A percentile compares a stretch with the other conserved stretches of the same genome.
Evolutionary conservation across 2,797 vertebrate species (phyloP).

Genomic region (Crocodylus rhombifer): DNA sequence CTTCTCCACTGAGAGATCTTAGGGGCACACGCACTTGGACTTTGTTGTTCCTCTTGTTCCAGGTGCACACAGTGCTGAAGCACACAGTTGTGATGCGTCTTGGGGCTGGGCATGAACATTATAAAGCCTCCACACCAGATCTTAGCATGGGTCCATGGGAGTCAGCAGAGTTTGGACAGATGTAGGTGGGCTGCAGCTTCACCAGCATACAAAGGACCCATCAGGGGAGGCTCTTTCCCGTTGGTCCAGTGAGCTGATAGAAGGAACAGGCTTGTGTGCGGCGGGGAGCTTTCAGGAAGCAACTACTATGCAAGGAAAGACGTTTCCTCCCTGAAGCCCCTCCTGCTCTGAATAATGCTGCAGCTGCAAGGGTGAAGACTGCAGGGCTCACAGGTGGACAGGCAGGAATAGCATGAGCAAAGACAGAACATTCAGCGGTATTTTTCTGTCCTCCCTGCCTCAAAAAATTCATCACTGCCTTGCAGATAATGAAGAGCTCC

Average conservation of each 20-base stretch:
- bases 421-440: not conserved
- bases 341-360: not conserved
- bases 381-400: not conserved
- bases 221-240: not conserved
- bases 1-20: not conserved
- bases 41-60: not conserved
- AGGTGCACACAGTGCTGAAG: not conserved
- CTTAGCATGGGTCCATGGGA: not conserved
- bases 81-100: not conserved
- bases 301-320: not conserved
- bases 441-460: not conserved
- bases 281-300: not conserved
- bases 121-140: not conserved
- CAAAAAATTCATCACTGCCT: constrained; percentile 16
- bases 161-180: not conserved
- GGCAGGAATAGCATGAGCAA: not conserved
- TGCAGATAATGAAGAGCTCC: not conserved
- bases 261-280: not conserved
- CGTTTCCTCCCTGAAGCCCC: not conserved
- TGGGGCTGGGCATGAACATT: not conserved
- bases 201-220: not conserved
- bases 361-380: not conserved
- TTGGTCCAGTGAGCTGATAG: not conserved
- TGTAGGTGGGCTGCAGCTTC: fast-evolving
- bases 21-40: not conserved